Evolutionary conservation across 64 coral and sea anemone species (phyloP).

Genomic region (Montipora efflorescens): DNA sequence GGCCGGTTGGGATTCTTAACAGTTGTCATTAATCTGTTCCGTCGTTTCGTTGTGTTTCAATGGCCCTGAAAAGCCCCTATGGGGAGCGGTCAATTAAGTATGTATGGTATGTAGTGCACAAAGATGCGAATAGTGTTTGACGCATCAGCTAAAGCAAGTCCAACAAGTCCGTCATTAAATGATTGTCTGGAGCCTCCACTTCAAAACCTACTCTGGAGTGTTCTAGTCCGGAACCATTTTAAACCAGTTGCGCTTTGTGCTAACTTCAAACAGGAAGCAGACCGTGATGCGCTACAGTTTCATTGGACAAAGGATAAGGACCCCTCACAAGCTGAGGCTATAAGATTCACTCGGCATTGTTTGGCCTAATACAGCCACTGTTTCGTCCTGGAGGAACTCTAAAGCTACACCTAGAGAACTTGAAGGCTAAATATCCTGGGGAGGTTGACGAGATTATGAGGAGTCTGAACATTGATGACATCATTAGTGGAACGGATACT

Average conservation of each 20-base stretch:
- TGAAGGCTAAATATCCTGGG: background rate
- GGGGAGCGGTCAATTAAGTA: no score
- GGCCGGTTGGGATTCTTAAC: no score
- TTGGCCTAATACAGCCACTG: constrained; percentile 34
- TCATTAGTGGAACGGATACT: constrained; percentile 17
- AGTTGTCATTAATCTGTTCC: no score
- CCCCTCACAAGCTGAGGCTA: background rate
- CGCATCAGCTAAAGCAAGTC: constrained; percentile 2
- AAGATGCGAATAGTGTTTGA: constrained; percentile 63
- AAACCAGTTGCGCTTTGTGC: constrained; percentile 25
- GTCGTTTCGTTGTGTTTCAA: no score
- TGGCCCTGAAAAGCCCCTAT: no score
- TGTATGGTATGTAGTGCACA: background rate
- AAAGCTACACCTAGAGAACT: background rate
- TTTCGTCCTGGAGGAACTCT: constrained; percentile 45
- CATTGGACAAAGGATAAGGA: constrained; percentile 41
- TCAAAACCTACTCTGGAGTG: constrained; percentile 29
- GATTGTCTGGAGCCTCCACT: background rate
- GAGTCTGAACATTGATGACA: constrained; percentile 59
- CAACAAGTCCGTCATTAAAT: constrained; percentile 2
- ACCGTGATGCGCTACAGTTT: background rate
- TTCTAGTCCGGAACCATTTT: background rate
- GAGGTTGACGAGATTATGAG: constrained; percentile 49
- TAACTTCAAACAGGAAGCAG: background rate
- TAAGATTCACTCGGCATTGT: constrained; percentile 50